Conservation (phyloP, 2,113 vertebrate species). For the Speoplatyrhinus poulsoni region DNA sequence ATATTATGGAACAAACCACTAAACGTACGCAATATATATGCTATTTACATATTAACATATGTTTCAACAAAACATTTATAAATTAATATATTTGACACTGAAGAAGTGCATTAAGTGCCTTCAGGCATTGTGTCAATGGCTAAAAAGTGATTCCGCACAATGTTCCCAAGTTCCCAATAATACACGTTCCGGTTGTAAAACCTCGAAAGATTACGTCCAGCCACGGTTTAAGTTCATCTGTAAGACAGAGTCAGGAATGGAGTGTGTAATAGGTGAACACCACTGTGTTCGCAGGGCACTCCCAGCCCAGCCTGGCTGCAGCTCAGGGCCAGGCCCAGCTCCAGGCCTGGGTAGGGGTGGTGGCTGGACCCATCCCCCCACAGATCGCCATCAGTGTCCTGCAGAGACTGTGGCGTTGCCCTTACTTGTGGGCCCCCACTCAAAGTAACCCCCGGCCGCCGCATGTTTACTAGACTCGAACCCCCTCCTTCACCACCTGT, state of each 20-base stretch:
- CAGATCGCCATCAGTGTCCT: constrained; percentile 38
- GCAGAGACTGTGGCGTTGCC: constrained; percentile 24
- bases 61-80: constrained; percentile 62
- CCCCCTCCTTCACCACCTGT: constrained; percentile 28
- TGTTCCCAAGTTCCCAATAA: background rate
- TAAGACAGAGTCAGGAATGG: constrained; percentile 78
- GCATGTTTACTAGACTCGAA: constrained; percentile 50
- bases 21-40: constrained; percentile 65
- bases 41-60: constrained; percentile 66
- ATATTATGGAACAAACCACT: constrained; percentile 38
- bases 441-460: constrained; percentile 36
- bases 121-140: constrained; percentile 14
- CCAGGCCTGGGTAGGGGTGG: constrained; percentile 23
- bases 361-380: constrained; percentile 41
- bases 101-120: constrained; percentile 72
- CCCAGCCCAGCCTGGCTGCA: constrained; percentile 59
- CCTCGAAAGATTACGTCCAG: background rate
- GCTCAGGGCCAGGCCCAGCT: constrained; percentile 70
- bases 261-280: constrained; percentile 65
- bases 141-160: background rate
- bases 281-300: constrained; percentile 58
- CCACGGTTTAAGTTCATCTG: constrained; percentile 37
- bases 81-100: constrained; percentile 68
- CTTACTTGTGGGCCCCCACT: constrained; percentile 25
- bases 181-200: background rate